Evolutionary conservation across 2,797 vertebrate genomes (phyloP).

Genomic region (Novumbra hubbsi): DNA sequence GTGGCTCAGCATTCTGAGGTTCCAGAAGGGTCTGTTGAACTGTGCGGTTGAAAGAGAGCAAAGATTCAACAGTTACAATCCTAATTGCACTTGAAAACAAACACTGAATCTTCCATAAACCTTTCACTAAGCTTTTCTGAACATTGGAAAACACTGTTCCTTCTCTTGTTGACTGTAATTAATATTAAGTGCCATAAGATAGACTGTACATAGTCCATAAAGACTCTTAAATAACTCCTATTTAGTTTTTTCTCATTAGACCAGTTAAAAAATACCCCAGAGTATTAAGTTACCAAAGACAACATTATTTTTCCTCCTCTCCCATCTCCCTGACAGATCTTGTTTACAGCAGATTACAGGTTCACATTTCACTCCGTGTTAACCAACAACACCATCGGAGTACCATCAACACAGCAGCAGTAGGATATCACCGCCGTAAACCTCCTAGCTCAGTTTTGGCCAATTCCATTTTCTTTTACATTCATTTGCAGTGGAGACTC

Average conservation of each 20-base stretch:
- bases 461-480: too few relatives aligned
- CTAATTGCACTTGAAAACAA: neutral
- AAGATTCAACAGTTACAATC: neutral
- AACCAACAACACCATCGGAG: neutral
- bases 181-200: neutral
- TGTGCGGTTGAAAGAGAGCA: constrained; percentile 51
- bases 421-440: too few relatives aligned
- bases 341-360: neutral
- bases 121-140: neutral
- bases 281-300: neutral
- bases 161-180: neutral
- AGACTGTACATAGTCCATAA: neutral
- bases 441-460: too few relatives aligned
- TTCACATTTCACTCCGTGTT: neutral
- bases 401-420: neutral
- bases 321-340: neutral
- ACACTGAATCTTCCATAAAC: neutral
- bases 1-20: constrained; percentile 76
- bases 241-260: neutral
- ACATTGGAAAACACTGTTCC: neutral
- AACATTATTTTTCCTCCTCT: neutral
- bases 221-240: neutral
- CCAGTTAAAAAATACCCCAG: neutral
- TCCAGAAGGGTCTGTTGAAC: constrained; percentile 85
- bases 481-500: too few relatives aligned